phyloP scores from a whole-genome alignment of 64 coral and sea anemone genomes.

The Trachythela sp. region DNA sequence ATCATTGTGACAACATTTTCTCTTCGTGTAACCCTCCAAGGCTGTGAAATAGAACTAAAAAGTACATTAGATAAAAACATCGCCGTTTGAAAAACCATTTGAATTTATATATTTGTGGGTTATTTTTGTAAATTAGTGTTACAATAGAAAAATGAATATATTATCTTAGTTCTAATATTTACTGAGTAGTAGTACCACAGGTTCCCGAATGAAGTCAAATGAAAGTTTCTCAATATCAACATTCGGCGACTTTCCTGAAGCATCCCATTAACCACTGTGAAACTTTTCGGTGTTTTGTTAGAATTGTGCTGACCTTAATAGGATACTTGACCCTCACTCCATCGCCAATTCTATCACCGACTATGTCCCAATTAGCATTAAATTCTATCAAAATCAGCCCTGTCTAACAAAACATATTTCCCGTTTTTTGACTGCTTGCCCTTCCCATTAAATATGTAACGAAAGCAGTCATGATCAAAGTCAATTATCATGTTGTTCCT shows the following conservation, averaged over 20 bases:
- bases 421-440: conserved; percentile 35
- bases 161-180: too few species aligned
- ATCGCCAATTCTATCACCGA: conserved; percentile 35
- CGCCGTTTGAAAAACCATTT: too few species aligned
- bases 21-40: too few species aligned
- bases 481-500: conserved; percentile 23
- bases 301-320: conserved; percentile 27
- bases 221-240: conserved; percentile 46
- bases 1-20: too few species aligned
- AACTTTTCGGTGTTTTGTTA: conserved; percentile 28
- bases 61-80: too few species aligned
- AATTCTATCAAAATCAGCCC: conserved; percentile 21
- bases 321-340: conserved; percentile 30
- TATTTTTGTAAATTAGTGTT: too few species aligned
- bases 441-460: conserved; percentile 49
- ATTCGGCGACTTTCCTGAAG: conserved; percentile 34
- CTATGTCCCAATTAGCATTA: conserved; percentile 35
- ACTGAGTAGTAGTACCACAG: too few species aligned
- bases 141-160: too few species aligned
- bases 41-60: too few species aligned
- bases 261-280: neutral
- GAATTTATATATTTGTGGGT: too few species aligned
- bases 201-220: conserved; percentile 16
- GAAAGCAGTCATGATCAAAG: conserved; percentile 52
- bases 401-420: conserved; percentile 17